Evolutionary conservation across 2,888 invertebrate species (phyloP), one percentile per base, ranked within the genome.

Genomic region (Amiota communis): DNA sequence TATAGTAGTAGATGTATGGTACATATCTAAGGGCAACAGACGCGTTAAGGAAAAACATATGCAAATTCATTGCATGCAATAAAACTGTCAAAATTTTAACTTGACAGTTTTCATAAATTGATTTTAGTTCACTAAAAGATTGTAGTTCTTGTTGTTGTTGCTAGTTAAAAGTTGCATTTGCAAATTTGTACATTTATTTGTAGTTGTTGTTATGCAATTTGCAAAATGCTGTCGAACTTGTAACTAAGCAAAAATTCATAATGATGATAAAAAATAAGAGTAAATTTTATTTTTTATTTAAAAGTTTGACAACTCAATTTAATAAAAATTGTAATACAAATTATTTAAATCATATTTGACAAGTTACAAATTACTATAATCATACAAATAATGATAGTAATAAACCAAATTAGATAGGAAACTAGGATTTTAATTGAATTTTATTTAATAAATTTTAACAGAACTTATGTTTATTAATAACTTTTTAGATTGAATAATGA

Each of bases 251-350:
- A 36, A 36, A 36, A 36, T 6, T 36, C 2, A 36, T 36, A 6
- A 36, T 36, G 36, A 36, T 36, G 36, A 36, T 36, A 6, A 36
- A 4, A 36, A 36, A 36, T 6, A 36, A 36, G 8, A 36, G 36
- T 36, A 36, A 36, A 36, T 36, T 36, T 2, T 36, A 6, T 0
- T 36, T 36, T 2, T 36, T 36, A 36, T 36, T 36, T 36, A 6
- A 71, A 75, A 72, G 71, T 75, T 71, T 72, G 75, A 71, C 72
- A 73, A 71, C 72, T 75, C 71, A 75, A 72, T 75, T 72, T 75
- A 67, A 11, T 49, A 4, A 36, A 20, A 53, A 56, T 53, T 53
- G 36, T 17, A 68, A 11, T 68, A n/a, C n/a, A 68, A 68, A 68
- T 68, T 12, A 3, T 53, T 53, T 53, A 53, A 53, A n/a, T 53